Base-by-base conservation (phyloP, 2,113 vertebrate genomes). In the Macquaria australasica region DNA sequence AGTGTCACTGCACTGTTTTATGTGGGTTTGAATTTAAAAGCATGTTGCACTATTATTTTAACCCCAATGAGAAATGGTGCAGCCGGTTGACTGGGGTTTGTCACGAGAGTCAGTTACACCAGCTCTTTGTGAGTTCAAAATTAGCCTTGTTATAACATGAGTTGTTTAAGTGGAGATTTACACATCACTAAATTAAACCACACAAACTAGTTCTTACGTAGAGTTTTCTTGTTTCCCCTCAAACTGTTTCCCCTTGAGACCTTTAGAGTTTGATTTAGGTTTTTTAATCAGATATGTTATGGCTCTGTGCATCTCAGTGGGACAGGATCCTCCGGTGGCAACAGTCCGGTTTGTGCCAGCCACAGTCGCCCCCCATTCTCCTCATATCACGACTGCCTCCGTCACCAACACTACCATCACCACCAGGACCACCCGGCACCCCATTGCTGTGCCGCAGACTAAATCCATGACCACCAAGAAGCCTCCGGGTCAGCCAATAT, bases 291-390 rank as follows among this genome's bases (percentile, higher is more conserved):
- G 3, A 72, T 50, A 11, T 73, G 6, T 81, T 75, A 18, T 77
- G 73, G n/a, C 31, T 84, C 12, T 89, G 39, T 82, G 11, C 68
- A 16, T 86, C 68, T 55, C 87, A 96, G 95, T 95, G 88, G 92
- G 89, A 60, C 87, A 63, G 14, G 86, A 81, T 70, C 73, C 60
- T 74, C 89, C 66, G 0, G 74, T 50, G 3, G 37, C 72, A 23
- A 85, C 88, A 16, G 82, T 58, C 23, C 88, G 83, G 63, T 45
- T 89, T 58, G 50, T 75, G 8, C 28, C 75, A 11, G 34, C 82
- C 48, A 94, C 94, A 37, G 77, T 21, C 1, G 50, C 83, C 21
- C 92, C 45, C 45, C 45, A 48, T 15, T 48, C 45, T 48, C 45
- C 90, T 3, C 78, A 50, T 3, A 62, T 72, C 76, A 91, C 87